Conservation (phyloP, 2,113 vertebrate genomes). For the Trematocara marginatum region DNA sequence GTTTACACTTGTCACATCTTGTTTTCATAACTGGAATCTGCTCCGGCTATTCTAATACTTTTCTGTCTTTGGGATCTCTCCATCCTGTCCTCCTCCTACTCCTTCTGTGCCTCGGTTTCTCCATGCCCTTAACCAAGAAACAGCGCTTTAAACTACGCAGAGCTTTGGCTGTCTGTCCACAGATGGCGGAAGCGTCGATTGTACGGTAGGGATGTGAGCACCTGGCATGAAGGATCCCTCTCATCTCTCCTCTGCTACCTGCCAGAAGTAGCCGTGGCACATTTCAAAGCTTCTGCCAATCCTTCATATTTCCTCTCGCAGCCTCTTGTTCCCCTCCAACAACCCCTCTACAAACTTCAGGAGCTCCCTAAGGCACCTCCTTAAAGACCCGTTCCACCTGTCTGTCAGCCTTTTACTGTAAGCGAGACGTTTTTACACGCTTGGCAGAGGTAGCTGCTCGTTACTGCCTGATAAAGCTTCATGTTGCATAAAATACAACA, state of each 20-base stretch:
- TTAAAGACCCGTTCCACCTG: background rate
- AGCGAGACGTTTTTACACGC: background rate
- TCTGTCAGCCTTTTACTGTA: slow-evolving; percentile 4
- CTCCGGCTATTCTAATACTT: background rate
- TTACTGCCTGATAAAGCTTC: slow-evolving; percentile 4
- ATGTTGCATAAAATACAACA: background rate
- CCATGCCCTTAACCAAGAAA: background rate
- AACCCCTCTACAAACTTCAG: background rate
- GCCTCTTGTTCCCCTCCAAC: background rate
- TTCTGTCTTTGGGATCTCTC: background rate
- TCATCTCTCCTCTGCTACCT: slow-evolving; percentile 9
- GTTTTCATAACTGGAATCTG: slow-evolving; percentile 6
- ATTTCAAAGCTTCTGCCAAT: slow-evolving; percentile 19
- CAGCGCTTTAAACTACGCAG: background rate
- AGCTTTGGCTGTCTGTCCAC: background rate
- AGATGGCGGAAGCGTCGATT: background rate
- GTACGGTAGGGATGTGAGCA: background rate
- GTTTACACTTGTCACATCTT: slow-evolving; percentile 6
- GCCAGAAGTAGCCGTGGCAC: background rate
- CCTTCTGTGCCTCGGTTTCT: background rate
- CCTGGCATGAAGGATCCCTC: slow-evolving; percentile 2
- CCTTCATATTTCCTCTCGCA: slow-evolving; percentile 1
- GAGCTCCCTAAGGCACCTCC: slow-evolving; percentile 3
- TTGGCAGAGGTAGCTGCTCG: background rate
- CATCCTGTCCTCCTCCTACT: background rate